Base-by-base conservation (phyloP, 2,113 vertebrate genomes). In the Odontesthes bonariensis region DNA sequence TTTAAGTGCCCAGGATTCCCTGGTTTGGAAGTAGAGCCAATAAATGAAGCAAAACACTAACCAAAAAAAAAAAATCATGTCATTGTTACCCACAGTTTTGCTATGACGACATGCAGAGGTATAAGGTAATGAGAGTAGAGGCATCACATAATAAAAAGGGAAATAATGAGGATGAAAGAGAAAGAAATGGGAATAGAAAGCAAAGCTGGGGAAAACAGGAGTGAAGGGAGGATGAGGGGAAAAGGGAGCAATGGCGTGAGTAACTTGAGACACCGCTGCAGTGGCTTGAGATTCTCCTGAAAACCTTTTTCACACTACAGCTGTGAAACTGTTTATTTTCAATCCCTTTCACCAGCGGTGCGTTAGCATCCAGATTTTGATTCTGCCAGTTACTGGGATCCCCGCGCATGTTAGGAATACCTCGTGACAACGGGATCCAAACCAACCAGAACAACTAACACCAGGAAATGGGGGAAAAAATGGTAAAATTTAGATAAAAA, bases 281-380 rank as follows among this genome's bases (percentile, higher is more conserved):
- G 75, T 44, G 52, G 59, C 59, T 61, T 54, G 46, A 77, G 40
- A 61, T 81, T 79, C 71, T 23, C 75, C 61, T 58, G 52, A 67
- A 82, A 81, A 65, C 47, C 67, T 1, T 51, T 61, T 79, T 82
- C 60, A 60, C 68, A 61, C 49, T 5, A 27, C 86, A 75, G 76
- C 79, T 81, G 82, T 53, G 47, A 59, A 82, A 73, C 32, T 31
- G 59, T 78, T 85, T 73, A 70, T 75, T 79, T 62, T 64, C 63
- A 49, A 27, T 69, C 54, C 64, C 5, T 75, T 72, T 79, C 51
- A 73, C 0, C 64, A 64, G 77, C 68, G 32, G 22, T 27, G 68
- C 23, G 35, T 6, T 42, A 67, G 66, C 33, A 46, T 54, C 59
- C 55, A 31, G 11, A 42, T 55, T 27, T 54, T 27, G 31, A n/a